Conservation (phyloP, 2,113 vertebrate species). For the Ochotona curzoniae region DNA sequence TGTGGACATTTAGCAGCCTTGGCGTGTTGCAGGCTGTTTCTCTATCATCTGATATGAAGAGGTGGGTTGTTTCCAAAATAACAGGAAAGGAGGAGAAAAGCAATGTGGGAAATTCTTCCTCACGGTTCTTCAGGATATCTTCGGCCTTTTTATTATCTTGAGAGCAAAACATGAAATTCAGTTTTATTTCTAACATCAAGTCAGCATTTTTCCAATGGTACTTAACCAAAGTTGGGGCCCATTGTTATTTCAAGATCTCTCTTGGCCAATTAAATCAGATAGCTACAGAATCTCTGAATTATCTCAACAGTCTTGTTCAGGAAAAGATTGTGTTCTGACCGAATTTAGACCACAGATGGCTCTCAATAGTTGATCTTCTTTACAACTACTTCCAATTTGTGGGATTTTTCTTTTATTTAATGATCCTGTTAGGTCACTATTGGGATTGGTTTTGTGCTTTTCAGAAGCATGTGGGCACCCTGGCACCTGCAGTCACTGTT, state of each 20-base stretch:
- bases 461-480: neutral
- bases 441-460: neutral
- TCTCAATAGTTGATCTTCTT: constrained; percentile 18
- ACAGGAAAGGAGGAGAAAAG: neutral
- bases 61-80: constrained; percentile 56
- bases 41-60: constrained; percentile 32
- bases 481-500: neutral
- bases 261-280: constrained; percentile 14
- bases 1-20: constrained; percentile 48
- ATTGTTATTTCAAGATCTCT: constrained; percentile 28
- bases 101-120: neutral
- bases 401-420: neutral
- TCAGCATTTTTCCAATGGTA: neutral
- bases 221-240: neutral
- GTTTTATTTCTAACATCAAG: constrained; percentile 19
- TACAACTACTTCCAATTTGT: constrained; percentile 6
- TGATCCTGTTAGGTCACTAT: neutral
- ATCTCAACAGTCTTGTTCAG: neutral
- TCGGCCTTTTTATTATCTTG: constrained; percentile 5
- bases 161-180: neutral
- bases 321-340: neutral
- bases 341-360: constrained; percentile 21
- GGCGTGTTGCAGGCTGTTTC: constrained; percentile 33
- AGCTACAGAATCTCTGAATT: neutral
- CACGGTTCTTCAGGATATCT: neutral